Evolutionary conservation across 2,797 vertebrate species (phyloP).

Genomic region (Sciurus carolinensis): DNA sequence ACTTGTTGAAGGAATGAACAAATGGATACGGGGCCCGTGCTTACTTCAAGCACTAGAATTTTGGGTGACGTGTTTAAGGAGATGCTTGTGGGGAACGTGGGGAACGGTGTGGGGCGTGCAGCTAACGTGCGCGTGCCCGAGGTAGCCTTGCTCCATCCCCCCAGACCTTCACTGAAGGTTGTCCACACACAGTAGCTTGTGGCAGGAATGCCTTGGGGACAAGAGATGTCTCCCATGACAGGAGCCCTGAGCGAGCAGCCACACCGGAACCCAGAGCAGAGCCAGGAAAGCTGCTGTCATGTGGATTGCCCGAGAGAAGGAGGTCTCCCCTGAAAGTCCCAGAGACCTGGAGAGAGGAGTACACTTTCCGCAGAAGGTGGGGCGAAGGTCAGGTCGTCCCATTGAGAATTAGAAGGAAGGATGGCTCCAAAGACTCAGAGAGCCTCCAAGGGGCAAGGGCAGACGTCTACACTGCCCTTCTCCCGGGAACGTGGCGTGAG

Average conservation of each 20-base stretch:
- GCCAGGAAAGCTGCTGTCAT: background rate
- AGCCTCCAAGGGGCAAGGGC: background rate
- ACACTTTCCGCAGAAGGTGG: background rate
- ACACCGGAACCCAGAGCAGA: background rate
- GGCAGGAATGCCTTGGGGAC: background rate
- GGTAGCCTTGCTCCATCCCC: background rate
- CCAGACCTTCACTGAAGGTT: background rate
- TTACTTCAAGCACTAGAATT: background rate
- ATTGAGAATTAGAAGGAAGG: background rate
- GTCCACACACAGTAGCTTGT: background rate
- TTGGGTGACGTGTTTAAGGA: background rate
- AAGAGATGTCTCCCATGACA: background rate
- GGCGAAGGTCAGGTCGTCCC: background rate
- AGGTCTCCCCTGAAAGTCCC: background rate
- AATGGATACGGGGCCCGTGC: background rate
- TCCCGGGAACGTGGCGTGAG: background rate
- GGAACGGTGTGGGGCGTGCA: background rate
- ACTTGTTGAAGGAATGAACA: background rate
- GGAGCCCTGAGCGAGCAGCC: background rate
- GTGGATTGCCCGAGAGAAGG: background rate
- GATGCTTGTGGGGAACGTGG: background rate
- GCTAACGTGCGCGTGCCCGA: background rate
- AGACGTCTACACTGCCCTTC: background rate
- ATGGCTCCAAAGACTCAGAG: rapidly evolving
- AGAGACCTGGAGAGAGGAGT: background rate